Percentiles rank a stretch among this genome's conserved stretches.
Evolutionary conservation across 1,140 invertebrate species (phyloP).

Genomic region (Halesus radiatus): DNA sequence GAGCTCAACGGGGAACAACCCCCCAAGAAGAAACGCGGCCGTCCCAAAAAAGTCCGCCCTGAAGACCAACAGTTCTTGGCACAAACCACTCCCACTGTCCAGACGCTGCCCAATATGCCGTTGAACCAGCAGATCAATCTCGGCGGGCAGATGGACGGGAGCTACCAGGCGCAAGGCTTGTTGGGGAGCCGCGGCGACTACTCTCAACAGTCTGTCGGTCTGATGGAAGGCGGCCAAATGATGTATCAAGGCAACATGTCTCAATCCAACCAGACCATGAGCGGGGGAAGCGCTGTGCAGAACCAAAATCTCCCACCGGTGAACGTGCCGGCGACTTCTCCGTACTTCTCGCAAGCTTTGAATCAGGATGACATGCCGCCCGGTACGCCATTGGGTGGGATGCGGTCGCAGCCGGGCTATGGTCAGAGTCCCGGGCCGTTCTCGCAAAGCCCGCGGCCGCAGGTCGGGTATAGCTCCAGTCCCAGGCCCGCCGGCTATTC

Average conservation of each 20-base stretch:
- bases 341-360: constrained; percentile 48
- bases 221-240: constrained; percentile 37
- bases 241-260: constrained; percentile 49
- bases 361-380: constrained; percentile 42
- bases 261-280: constrained; percentile 25
- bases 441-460: constrained; percentile 56
- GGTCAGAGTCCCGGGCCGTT: constrained; percentile 56
- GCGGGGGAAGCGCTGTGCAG: constrained; percentile 16
- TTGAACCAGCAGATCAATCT: constrained; percentile 7
- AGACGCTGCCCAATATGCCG: constrained; percentile 35
- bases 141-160: not conserved
- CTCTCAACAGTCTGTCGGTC: constrained; percentile 22
- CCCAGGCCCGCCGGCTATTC: constrained; percentile 56
- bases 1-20: constrained; percentile 67
- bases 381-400: constrained; percentile 57
- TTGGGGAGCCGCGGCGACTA: constrained; percentile 49
- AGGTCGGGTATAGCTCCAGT: constrained; percentile 56
- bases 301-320: constrained; percentile 47
- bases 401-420: constrained; percentile 52
- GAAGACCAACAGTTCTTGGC: constrained; percentile 69
- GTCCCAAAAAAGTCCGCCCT: constrained; percentile 86
- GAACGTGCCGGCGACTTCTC: constrained; percentile 53
- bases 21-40: constrained; percentile 86
- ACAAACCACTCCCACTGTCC: constrained; percentile 58
- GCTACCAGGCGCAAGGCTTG: constrained; percentile 30